Evolutionary conservation across 2,888 invertebrate genomes (phyloP).

Genomic region (Lithophane socia): DNA sequence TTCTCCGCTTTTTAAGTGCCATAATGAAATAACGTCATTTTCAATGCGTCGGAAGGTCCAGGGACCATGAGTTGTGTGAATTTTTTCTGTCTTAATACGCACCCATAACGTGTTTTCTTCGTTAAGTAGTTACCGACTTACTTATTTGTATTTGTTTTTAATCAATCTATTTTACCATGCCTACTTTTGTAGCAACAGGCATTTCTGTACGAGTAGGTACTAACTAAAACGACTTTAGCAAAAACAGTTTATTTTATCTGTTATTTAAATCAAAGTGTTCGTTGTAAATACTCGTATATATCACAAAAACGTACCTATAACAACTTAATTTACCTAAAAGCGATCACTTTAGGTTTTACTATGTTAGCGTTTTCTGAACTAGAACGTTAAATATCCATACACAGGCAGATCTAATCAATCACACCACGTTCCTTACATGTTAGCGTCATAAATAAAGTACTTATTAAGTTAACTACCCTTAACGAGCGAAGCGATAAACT

Average conservation of each 20-base stretch:
- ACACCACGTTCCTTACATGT: constrained; percentile 22
- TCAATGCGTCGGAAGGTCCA: too few species aligned
- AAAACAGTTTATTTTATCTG: not conserved
- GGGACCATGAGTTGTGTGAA: too few species aligned
- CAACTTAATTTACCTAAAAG: constrained; percentile 10
- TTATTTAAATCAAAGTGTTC: not conserved
- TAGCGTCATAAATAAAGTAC: constrained; percentile 45
- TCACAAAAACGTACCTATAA: not conserved
- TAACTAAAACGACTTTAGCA: not conserved
- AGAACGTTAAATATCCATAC: not conserved
- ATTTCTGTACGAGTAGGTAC: not conserved
- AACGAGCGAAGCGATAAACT: constrained; percentile 55
- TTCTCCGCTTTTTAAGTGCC: too few species aligned
- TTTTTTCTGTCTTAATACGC: too few species aligned
- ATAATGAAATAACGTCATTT: too few species aligned
- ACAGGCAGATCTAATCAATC: constrained; percentile 27
- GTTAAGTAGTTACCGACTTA: too few species aligned
- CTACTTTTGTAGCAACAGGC: too few species aligned
- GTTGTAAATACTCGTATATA: not conserved
- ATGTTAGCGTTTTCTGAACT: not conserved
- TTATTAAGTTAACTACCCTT: constrained; percentile 54
- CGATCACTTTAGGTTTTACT: not conserved
- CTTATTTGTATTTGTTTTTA: too few species aligned
- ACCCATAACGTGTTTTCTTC: too few species aligned
- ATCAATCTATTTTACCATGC: too few species aligned